Evolutionary conservation across 2,888 invertebrate species (phyloP).

Genomic region (Calameuta filiformis): DNA sequence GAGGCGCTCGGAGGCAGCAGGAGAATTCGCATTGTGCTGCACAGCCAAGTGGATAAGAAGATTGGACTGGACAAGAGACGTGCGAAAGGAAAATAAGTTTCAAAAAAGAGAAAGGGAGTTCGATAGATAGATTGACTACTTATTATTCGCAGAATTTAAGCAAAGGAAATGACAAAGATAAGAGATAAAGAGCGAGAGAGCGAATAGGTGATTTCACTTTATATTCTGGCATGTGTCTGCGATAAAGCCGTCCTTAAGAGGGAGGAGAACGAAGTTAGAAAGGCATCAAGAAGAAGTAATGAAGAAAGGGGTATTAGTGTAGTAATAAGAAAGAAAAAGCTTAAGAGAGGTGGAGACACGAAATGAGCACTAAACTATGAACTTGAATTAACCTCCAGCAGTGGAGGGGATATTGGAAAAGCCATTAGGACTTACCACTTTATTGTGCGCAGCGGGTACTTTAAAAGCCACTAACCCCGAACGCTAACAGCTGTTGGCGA

Average conservation of each 20-base stretch:
- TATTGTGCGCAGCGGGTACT: slow-evolving; percentile 40
- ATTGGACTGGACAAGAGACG: neutral
- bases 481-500: slow-evolving; percentile 35
- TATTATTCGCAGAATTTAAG: neutral
- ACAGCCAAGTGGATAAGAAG: neutral
- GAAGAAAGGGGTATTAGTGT: no score
- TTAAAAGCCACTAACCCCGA: slow-evolving; percentile 40
- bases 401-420: slow-evolving; percentile 47
- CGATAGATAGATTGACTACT: slow-evolving; percentile 14
- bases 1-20: slow-evolving; percentile 35
- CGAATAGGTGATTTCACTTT: slow-evolving; percentile 10
- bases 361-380: slow-evolving; percentile 32
- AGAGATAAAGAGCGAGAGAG: neutral
- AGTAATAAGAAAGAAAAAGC: no score
- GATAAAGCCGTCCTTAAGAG: no score
- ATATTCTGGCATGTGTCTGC: no score
- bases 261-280: no score
- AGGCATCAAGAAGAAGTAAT: no score
- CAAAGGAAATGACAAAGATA: neutral
- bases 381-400: slow-evolving; percentile 33
- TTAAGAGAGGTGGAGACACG: no score
- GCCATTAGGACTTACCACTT: slow-evolving; percentile 48
- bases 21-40: slow-evolving; percentile 31
- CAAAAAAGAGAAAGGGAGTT: neutral
- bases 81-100: neutral